Evolutionary conservation across 2,113 vertebrate genomes (phyloP).

Genomic region (Perca flavescens): DNA sequence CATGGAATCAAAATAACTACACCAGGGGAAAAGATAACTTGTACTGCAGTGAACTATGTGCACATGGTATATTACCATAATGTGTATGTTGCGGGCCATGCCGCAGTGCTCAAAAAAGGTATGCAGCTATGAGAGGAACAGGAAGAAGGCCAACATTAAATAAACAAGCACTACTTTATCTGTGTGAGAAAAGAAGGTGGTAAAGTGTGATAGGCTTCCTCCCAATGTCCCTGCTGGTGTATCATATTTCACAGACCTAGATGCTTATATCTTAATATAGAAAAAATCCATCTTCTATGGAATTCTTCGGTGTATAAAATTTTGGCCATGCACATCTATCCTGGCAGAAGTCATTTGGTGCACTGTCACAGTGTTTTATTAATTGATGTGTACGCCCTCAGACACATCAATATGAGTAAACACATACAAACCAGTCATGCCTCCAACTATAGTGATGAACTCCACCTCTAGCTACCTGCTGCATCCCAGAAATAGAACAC

Average conservation of each 20-base stretch:
- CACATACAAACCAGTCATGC: neutral
- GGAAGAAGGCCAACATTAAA: neutral
- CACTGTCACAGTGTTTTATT: neutral
- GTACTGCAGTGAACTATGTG: neutral
- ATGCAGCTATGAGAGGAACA: neutral
- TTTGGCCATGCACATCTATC: neutral
- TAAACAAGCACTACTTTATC: neutral
- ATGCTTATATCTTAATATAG: neutral
- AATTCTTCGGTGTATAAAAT: neutral
- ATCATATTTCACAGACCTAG: neutral
- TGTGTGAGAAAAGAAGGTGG: neutral
- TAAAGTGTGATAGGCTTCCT: conserved; percentile 10
- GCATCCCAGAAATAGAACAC: conserved; percentile 9
- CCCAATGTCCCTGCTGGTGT: neutral
- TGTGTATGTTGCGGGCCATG: neutral
- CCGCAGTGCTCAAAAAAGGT: neutral
- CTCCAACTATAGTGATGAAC: neutral
- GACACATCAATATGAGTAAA: neutral
- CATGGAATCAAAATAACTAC: neutral
- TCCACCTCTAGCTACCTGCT: conserved; percentile 1
- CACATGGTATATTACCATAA: neutral
- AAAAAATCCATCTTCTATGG: neutral
- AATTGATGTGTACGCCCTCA: neutral
- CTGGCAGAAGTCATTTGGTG: neutral
- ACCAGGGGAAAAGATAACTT: too few relatives aligned